Conservation (phyloP, 2,797 vertebrate genomes). For the Bufotes viridis region DNA sequence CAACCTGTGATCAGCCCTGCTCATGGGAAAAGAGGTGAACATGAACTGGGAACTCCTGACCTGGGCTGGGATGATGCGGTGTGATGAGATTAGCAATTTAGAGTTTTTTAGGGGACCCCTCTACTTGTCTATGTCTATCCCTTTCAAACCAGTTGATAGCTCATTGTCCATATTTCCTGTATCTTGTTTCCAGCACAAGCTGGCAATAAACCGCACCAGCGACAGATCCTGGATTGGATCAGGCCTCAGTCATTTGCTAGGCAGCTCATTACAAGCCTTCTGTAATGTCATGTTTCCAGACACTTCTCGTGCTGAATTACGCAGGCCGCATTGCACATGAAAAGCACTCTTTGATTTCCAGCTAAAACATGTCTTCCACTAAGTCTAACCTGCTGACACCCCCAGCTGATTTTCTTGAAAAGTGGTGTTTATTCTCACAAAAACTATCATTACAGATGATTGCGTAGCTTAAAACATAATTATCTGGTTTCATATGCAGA, state of each 20-base stretch:
- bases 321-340: constrained; percentile 38
- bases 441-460: constrained; percentile 61
- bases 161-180: background rate
- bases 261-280: constrained; percentile 38
- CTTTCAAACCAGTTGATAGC: too few species aligned
- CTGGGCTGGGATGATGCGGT: background rate
- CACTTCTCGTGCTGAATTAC: constrained; percentile 24
- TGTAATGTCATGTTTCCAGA: constrained; percentile 57
- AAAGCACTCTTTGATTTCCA: constrained; percentile 52
- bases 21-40: too few species aligned
- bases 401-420: constrained; percentile 59
- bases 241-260: constrained; percentile 31
- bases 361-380: constrained; percentile 54
- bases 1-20: too few species aligned
- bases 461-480: constrained; percentile 59
- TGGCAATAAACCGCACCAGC: background rate
- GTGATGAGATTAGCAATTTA: background rate
- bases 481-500: constrained; percentile 57
- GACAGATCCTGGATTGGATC: background rate
- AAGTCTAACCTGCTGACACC: constrained; percentile 55
- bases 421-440: constrained; percentile 57
- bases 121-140: background rate
- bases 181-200: background rate
- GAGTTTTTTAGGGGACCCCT: background rate
- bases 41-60: background rate